Evolutionary conservation across 2,113 vertebrate species (phyloP).

Genomic region (Glaucomys volans): DNA sequence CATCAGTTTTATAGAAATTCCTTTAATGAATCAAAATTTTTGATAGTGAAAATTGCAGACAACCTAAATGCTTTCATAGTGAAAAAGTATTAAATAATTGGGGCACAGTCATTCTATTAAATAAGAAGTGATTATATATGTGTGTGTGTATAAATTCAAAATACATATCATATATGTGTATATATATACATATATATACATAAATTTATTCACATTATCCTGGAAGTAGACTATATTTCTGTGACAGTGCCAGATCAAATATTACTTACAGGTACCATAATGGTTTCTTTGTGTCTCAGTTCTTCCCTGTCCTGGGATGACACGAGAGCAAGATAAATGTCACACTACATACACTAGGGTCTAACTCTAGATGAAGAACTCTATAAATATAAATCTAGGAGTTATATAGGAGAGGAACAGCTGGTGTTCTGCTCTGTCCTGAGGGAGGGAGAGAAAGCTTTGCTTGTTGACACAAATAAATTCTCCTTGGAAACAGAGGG

Average conservation of each 20-base stretch:
- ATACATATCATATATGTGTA: neutral
- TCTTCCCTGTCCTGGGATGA: neutral
- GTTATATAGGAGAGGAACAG: neutral
- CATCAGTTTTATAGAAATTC: slow-evolving; percentile 26
- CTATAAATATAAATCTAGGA: neutral
- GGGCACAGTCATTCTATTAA: neutral
- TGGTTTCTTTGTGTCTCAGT: neutral
- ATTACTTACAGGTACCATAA: neutral
- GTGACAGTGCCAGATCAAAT: neutral
- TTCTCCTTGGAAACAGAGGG: neutral
- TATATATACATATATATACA: neutral
- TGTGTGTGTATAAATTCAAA: too few species aligned
- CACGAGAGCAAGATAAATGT: neutral
- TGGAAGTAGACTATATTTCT: neutral
- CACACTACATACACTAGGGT: neutral
- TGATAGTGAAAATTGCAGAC: neutral
- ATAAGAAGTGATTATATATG: neutral
- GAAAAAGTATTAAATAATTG: neutral
- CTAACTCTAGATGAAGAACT: neutral
- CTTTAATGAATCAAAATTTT: neutral
- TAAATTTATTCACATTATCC: neutral
- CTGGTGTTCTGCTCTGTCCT: neutral
- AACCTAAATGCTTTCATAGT: neutral
- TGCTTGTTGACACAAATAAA: neutral
- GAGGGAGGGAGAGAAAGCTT: neutral